These are phyloP conservation scores for Rhinatrema bivittatum DNA, from an alignment of 2,797 vertebrate species.

Conservation along the genomic window DNA sequence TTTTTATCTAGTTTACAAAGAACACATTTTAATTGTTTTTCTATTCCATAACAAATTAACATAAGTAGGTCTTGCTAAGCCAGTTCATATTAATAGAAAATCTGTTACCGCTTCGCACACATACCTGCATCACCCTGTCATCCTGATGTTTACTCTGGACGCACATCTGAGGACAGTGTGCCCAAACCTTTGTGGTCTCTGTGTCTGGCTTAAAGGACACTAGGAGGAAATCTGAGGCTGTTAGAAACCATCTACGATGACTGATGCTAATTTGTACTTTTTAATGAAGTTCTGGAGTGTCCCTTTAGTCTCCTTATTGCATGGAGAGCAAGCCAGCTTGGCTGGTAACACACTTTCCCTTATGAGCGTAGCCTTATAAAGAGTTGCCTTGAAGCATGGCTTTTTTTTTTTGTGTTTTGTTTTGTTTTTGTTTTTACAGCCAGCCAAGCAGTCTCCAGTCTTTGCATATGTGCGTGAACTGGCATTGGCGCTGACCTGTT, in stretches of 20 bases:
- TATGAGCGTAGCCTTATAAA: conserved; percentile 15
- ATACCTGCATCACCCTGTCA: background rate
- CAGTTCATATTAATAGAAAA: no score
- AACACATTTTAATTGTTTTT: no score
- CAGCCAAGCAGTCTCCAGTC: background rate
- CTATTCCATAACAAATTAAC: no score
- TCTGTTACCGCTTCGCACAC: background rate
- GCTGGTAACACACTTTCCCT: conserved; percentile 13
- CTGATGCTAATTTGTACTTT: conserved; percentile 7
- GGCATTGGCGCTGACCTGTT: conserved; percentile 10
- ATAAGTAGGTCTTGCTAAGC: no score
- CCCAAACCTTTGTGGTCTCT: background rate
- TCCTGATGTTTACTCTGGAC: conserved; percentile 7
- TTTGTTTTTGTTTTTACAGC: no score
- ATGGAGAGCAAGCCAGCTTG: conserved; percentile 26
- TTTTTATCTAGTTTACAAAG: no score
- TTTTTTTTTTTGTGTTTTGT: no score
- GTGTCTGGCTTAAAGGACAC: conserved; percentile 13
- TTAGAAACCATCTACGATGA: background rate
- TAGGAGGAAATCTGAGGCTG: conserved; percentile 23
- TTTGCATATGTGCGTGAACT: conserved; percentile 25
- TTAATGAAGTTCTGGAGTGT: conserved; percentile 27
- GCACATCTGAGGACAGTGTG: conserved; percentile 14
- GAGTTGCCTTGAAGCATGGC: conserved; percentile 24
- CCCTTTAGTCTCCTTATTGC: conserved; percentile 35